Evolutionary conservation across 2,113 vertebrate species (phyloP), one percentile per base, ranked within the genome.

Genomic region (Xenotilapia longispinis): DNA sequence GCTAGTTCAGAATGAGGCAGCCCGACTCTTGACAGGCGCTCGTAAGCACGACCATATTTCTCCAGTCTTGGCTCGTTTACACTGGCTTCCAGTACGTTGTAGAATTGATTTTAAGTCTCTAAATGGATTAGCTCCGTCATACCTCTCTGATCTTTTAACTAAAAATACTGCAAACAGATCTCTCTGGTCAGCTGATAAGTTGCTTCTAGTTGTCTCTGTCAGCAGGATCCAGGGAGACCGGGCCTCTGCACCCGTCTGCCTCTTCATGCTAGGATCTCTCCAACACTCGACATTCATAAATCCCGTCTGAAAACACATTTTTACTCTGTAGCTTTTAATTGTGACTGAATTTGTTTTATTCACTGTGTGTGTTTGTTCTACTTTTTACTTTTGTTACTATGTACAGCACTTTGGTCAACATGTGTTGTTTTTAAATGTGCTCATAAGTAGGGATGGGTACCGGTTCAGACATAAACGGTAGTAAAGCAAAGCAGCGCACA

Each of bases 191-290:
- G 54, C 23, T 57, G 54, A 28, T 57, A 5, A 28, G 54, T 14
- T 57, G 23, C 54, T 57, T 57, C 21, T 7, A 14, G 54, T 57
- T 26, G 54, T 2, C 6, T 3, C 12, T 57, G 54, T 55, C 21
- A 55, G 54, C 23, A 57, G 54, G 12, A 5, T 57, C 54, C 21
- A 14, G 12, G 54, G 21, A 7, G 54, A 57, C 54, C 3, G 3
- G 54, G 21, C 21, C 21, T 55, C 4, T 13, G n/a, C 9, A 0
- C 51, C 51, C 3, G 6, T 57, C 54, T 57, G 21, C 21, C 0
- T 57, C 54, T 14, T 57, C 12, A 57, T 14, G 2, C 21, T 26
- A 57, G 54, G 12, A 26, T 57, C 54, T 26, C 54, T 57, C 4
- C 31, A 33, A 33, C 31, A 33, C 31, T 33, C 31, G 7, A 33